Base-by-base conservation (phyloP, 2,888 invertebrate genomes). In the Pterobdella sp. region DNA sequence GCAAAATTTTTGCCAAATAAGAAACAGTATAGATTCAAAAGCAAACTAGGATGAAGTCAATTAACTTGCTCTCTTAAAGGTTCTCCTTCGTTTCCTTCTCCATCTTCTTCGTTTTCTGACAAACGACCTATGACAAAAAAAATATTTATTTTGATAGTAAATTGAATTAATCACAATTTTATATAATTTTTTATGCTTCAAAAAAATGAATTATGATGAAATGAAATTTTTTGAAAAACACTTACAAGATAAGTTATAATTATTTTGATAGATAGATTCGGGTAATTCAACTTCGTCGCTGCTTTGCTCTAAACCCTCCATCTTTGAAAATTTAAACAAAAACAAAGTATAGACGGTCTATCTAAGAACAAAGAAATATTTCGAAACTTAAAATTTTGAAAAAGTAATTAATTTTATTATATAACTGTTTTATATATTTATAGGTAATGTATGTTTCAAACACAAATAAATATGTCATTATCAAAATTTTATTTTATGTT, bases 31-130 rank as follows among this genome's bases (percentile, higher is more conserved):
- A 56, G 18, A 1, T n/a, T 14, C 1, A 3, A 29, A n/a, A 52
- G 1, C 26, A 69, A 7, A 69, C 1, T 49, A 2, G 22, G 31
- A 31, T 31, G 37, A 37, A 2, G 18, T 68, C 35, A 29, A 52
- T 22, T 1, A n/a, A 69, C 71, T 52, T 71, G 71, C 36, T 71
- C 71, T 63, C 71, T 71, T 26, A 71, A 26, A 2, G 60, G 71
- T n/a, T 63, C 71, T 35, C 63, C 71, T 26, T 71, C 71, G 2
- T 34, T 34, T 4, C 34, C 56, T 4, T 71, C 71, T 22, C 71
- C 42, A 7, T 71, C 71, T 26, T 71, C 71, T 18, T 71, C 71
- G 63, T 60, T 71, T 26, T 71, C 71, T 31, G 71, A 71, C 4
- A 35, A 32, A 4, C 65, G 65, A 35, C 31, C 65, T 65, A 49